Percentiles rank a stretch among this genome's conserved stretches.
phyloP scores from a whole-genome alignment of 2,113 vertebrate species.

The Panthera tigris region DNA sequence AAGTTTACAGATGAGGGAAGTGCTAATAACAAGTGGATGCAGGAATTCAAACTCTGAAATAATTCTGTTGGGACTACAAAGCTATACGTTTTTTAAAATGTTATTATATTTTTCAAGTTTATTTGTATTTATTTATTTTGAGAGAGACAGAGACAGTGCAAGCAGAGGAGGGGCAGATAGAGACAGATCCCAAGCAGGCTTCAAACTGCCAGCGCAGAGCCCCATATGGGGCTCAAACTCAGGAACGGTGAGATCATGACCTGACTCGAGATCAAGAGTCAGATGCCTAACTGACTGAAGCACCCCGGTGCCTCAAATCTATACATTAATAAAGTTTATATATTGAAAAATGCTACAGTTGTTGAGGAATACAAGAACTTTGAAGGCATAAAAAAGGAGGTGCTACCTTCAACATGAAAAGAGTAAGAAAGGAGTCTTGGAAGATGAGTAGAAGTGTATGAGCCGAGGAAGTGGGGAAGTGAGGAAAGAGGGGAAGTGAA shows the following conservation, averaged over 20 bases:
- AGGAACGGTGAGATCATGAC: no score
- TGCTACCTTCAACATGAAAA: neutral
- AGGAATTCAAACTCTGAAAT: neutral
- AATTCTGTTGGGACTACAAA: neutral
- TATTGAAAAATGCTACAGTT: neutral
- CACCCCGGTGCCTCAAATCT: no score
- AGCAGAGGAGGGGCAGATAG: no score
- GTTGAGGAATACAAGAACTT: neutral
- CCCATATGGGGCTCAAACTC: no score
- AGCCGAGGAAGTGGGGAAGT: neutral
- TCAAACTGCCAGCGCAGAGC: no score
- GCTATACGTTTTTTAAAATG: no score
- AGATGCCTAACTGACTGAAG: no score
- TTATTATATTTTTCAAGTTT: no score
- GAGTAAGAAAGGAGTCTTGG: neutral
- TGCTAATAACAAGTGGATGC: neutral
- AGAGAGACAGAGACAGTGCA: no score
- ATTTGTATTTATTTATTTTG: no score
- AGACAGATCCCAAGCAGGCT: no score
- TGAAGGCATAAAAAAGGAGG: neutral
- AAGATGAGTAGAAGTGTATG: neutral
- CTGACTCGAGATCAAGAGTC: no score
- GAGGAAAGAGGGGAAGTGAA: neutral
- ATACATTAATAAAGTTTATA: neutral
- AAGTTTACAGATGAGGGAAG: neutral